These are phyloP conservation scores for Hylaeus volcanicus DNA, from an alignment of 1,140 invertebrate genomes.

Conservation along the genomic window DNA sequence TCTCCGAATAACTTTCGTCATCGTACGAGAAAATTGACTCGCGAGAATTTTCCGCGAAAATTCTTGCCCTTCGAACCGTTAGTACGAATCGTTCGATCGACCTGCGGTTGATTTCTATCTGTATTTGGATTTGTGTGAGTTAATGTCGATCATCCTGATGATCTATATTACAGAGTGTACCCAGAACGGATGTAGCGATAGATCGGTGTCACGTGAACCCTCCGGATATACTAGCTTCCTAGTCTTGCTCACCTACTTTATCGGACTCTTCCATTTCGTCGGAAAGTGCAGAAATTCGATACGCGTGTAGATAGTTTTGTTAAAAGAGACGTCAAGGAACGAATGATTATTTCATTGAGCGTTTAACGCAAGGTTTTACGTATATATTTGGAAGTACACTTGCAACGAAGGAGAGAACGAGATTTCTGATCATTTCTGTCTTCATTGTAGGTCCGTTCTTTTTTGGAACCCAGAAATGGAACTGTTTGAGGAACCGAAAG, in stretches of 20 bases:
- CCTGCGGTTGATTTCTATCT: background rate
- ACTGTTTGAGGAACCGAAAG: too few relatives aligned
- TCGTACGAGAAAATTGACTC: background rate
- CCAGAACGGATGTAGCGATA: constrained; percentile 74
- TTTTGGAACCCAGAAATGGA: too few relatives aligned
- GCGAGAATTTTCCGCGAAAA: background rate
- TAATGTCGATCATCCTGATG: constrained; percentile 62
- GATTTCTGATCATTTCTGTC: too few relatives aligned
- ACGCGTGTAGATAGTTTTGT: too few relatives aligned
- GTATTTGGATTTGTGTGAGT: constrained; percentile 44
- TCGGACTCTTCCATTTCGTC: constrained; percentile 66
- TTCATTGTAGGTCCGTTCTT: background rate
- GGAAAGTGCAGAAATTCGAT: constrained; percentile 57
- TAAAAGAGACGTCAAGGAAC: background rate
- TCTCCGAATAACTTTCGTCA: too few relatives aligned
- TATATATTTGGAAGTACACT: too few relatives aligned
- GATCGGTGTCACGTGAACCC: constrained; percentile 77
- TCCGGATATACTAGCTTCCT: constrained; percentile 77
- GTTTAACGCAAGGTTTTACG: background rate
- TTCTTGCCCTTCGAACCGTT: too few relatives aligned
- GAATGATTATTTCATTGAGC: background rate
- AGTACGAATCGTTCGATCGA: background rate
- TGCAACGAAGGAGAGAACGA: too few relatives aligned
- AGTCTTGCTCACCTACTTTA: constrained; percentile 76
- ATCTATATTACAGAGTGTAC: constrained; percentile 66